Conservation (phyloP, 2,888 invertebrate genomes). For the Drosophila meridiana region DNA sequence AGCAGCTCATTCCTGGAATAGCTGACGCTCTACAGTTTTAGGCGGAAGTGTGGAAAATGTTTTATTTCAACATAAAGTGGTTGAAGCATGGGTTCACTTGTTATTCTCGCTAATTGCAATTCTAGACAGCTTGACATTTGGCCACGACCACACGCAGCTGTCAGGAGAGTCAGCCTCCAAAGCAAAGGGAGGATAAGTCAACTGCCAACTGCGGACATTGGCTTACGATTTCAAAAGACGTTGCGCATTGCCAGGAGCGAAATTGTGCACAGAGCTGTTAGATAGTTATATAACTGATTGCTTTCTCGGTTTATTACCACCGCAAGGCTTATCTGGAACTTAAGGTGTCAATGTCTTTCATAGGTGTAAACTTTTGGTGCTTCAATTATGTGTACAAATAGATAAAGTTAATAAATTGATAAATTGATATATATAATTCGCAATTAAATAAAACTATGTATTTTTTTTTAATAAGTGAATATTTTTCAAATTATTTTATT, state of each 20-base stretch:
- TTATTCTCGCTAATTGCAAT: constrained; percentile 50
- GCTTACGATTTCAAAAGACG: constrained; percentile 38
- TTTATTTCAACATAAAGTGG: not conserved
- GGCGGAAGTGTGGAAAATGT: not conserved
- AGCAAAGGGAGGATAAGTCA: constrained; percentile 7
- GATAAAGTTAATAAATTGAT: too few relatives aligned
- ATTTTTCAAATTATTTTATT: too few relatives aligned
- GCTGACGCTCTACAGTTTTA: constrained; percentile 13
- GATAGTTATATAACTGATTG: constrained; percentile 19
- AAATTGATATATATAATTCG: too few relatives aligned
- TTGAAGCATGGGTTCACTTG: constrained; percentile 4
- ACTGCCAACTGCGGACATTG: constrained; percentile 30
- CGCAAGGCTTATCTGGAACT: not conserved
- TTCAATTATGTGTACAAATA: not conserved
- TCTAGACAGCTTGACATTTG: constrained; percentile 49
- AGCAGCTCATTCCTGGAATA: not conserved
- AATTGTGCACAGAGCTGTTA: constrained; percentile 2
- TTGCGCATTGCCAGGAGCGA: not conserved
- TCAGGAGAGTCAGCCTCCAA: constrained; percentile 20
- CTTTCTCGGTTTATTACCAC: not conserved
- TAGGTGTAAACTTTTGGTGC: not conserved
- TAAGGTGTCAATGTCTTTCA: not conserved
- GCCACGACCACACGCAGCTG: constrained; percentile 32
- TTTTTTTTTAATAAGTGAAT: too few relatives aligned
- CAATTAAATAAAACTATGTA: too few relatives aligned